Conservation (phyloP, 2,797 vertebrate species). For the Xiphophorus birchmanni region DNA sequence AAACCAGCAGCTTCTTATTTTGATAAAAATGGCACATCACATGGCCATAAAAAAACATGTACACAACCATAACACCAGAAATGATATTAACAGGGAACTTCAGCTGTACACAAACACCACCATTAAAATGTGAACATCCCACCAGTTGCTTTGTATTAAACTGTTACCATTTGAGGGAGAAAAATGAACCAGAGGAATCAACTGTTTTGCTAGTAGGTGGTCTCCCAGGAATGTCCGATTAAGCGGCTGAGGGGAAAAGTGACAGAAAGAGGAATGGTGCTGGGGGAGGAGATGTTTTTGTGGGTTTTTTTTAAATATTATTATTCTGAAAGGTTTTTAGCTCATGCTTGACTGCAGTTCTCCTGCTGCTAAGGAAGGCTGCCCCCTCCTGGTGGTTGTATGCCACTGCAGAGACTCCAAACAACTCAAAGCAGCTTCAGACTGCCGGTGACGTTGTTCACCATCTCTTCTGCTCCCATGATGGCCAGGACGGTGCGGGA, state of each 20-base stretch:
- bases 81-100: not conserved
- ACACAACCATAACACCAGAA: not conserved
- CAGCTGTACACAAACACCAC: not conserved
- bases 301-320: conserved; percentile 25
- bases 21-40: not conserved
- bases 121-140: not conserved
- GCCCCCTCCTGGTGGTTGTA: conserved; percentile 70
- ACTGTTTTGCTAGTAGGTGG: conserved; percentile 27
- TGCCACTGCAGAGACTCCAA: conserved; percentile 51
- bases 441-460: conserved; percentile 87
- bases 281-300: conserved; percentile 43
- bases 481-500: conserved; percentile 86
- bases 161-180: not conserved
- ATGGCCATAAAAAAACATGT: not conserved
- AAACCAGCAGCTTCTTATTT: not conserved
- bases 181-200: not conserved
- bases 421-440: conserved; percentile 82
- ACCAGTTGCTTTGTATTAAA: not conserved
- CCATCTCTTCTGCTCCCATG: conserved; percentile 86
- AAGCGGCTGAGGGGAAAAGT: conserved; percentile 52
- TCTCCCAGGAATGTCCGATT: not conserved
- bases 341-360: conserved; percentile 61
- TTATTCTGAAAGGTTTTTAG: conserved; percentile 49
- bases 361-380: conserved; percentile 60
- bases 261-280: conserved; percentile 65